Conservation (phyloP, 2,888 invertebrate genomes). For the Argyra leucocephala region DNA sequence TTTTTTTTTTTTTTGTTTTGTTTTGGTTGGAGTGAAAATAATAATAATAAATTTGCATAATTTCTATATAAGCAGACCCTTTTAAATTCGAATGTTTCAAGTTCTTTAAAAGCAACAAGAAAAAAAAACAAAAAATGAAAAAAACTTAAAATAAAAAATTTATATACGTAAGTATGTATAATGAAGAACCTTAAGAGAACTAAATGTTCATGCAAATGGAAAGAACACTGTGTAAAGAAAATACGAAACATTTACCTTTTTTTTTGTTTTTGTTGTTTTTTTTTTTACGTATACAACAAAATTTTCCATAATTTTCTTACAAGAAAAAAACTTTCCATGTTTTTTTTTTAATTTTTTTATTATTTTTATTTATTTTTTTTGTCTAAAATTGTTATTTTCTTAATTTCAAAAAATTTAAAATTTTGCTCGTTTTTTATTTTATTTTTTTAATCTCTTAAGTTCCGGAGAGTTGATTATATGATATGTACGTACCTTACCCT, state of each 20-base stretch:
- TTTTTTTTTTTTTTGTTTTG: not conserved
- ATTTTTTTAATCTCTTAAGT: too few species aligned
- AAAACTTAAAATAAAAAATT: not conserved
- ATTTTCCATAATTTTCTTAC: too few species aligned
- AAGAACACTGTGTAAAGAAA: not conserved
- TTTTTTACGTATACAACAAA: too few species aligned
- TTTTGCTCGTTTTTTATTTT: too few species aligned
- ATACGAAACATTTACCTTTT: too few species aligned
- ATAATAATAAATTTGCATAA: constrained; percentile 1
- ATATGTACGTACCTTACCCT: too few species aligned
- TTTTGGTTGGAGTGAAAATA: not conserved
- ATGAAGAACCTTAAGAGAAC: not conserved
- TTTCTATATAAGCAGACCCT: not conserved
- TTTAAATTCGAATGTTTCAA: not conserved
- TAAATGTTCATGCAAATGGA: not conserved
- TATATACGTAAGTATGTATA: too few species aligned
- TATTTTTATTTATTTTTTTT: not conserved
- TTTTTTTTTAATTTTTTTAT: not conserved
- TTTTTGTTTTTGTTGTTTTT: too few species aligned
- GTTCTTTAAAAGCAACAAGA: not conserved
- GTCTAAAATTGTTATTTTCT: not conserved
- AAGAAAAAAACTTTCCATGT: too few species aligned
- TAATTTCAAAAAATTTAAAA: too few species aligned
- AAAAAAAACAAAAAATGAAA: not conserved
- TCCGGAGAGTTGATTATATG: too few species aligned